Evolutionary conservation across 2,888 invertebrate genomes (phyloP), one percentile per base, ranked within the genome.

Genomic region (Calliphora vomitoria): DNA sequence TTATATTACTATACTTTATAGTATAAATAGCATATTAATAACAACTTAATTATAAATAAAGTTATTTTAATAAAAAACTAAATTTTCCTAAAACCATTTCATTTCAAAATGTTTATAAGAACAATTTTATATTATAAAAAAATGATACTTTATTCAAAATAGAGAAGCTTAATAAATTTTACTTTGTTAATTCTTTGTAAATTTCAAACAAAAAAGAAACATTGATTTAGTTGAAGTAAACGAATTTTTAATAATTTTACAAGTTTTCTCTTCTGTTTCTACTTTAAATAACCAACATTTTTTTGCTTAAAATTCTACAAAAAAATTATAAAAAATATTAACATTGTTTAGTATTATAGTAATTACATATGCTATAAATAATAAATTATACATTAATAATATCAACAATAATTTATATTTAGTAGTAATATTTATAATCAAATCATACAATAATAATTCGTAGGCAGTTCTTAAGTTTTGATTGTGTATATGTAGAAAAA

Each of bases 391-490:
- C 20, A 68, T 25, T 60, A 66, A 66, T 55, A 80, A 81, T 81
- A 80, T 72, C 66, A 72, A 79, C 38, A 68, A 74, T 82, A 72
- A 76, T 58, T 60, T 62, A 58, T 79, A 44, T 18, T 38, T 8
- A 50, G n/a, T 64, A 82, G 18, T 66, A n/a, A 35, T 47, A 66
- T 60, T 50, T 55, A 62, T 69, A 71, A 72, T 38, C 15, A 76
- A 72, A 78, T 78, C 50, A 79, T 78, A 74, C 44, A 66, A 82
- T 82, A 66, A 76, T 66, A 79, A 83, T 82, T 86, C 55, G 62
- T 82, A 82, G 88, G 87, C 89, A 89, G 89, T 89, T 89, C 74
- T 85, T 69, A 66, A 69, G 78, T 82, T 85, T 82, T 74, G 74
- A 79, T 87, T 85, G 74, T 75, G 75, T 76, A 38, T 50, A 25